A percentile compares a stretch with the other conserved stretches of the same genome.
Conservation (phyloP, 1,140 invertebrate species). For the Sycophila sp. region DNA sequence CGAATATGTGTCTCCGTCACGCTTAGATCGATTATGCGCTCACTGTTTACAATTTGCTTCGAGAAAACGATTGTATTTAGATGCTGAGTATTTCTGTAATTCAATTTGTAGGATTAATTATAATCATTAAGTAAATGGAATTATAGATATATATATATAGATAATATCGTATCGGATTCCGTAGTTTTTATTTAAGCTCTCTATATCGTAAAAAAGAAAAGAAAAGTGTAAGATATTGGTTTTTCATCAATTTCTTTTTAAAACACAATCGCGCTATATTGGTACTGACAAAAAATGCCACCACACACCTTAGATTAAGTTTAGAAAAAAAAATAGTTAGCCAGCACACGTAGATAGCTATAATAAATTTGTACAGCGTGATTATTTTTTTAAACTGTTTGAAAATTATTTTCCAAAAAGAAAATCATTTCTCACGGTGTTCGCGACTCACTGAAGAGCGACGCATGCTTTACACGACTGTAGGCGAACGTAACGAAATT, state of each 20-base stretch:
- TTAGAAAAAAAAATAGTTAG: conserved; percentile 1
- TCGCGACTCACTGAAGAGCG: not conserved
- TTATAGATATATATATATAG: no score
- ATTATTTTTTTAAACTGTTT: conserved; percentile 20
- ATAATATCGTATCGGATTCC: no score
- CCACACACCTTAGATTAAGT: not conserved
- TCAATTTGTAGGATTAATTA: no score
- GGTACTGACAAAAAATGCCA: no score
- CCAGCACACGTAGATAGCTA: conserved; percentile 7
- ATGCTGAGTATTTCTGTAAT: no score
- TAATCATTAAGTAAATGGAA: no score
- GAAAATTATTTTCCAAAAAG: conserved; percentile 17
- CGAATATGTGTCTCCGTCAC: not conserved
- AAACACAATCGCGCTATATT: no score
- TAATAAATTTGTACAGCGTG: not conserved
- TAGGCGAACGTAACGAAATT: not conserved
- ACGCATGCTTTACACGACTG: no score
- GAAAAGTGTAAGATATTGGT: no score
- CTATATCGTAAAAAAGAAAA: no score
- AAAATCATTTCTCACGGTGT: not conserved
- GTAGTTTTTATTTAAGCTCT: no score
- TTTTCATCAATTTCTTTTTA: no score
- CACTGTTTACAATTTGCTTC: not conserved
- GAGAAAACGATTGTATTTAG: conserved; percentile 22
- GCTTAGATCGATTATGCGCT: not conserved